Evolutionary conservation across 1,140 invertebrate genomes (phyloP).

Genomic region (Sarcophaga peregrina): DNA sequence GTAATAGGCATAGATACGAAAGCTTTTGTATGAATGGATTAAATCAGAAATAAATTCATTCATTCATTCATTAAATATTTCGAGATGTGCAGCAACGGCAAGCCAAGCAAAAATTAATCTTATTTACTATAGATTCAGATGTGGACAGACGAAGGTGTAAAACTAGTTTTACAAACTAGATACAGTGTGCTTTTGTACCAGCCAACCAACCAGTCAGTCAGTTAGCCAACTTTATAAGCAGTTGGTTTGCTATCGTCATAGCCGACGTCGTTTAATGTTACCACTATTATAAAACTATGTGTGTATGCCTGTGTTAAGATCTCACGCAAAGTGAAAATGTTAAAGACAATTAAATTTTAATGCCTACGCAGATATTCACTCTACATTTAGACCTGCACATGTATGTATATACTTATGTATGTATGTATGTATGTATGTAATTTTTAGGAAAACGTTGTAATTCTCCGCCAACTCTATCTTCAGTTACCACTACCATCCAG

Average conservation of each 20-base stretch:
- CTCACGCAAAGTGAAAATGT: slow-evolving; percentile 24
- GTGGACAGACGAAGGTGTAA: background rate
- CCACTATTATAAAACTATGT: background rate
- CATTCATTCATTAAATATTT: slow-evolving; percentile 23
- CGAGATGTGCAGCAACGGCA: background rate
- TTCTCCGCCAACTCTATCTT: background rate
- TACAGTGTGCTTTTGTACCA: background rate
- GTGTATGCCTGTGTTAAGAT: background rate
- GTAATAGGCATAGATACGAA: too few relatives aligned
- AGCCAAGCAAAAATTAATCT: background rate
- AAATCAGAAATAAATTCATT: background rate
- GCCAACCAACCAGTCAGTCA: background rate
- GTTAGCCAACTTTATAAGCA: too few relatives aligned
- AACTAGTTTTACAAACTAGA: slow-evolving; percentile 15
- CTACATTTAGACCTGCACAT: too few relatives aligned
- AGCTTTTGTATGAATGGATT: slow-evolving; percentile 8
- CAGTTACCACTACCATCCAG: background rate
- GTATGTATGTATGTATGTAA: too few relatives aligned
- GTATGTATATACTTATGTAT: too few relatives aligned
- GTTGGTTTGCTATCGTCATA: background rate
- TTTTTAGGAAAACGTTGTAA: background rate
- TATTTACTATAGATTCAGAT: background rate
- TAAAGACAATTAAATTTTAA: slow-evolving; percentile 22
- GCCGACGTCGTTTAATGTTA: background rate
- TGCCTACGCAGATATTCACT: slow-evolving; percentile 7